These are phyloP conservation scores for Mythimna lalbum DNA, from an alignment of 2,888 invertebrate genomes.

Conservation along the genomic window DNA sequence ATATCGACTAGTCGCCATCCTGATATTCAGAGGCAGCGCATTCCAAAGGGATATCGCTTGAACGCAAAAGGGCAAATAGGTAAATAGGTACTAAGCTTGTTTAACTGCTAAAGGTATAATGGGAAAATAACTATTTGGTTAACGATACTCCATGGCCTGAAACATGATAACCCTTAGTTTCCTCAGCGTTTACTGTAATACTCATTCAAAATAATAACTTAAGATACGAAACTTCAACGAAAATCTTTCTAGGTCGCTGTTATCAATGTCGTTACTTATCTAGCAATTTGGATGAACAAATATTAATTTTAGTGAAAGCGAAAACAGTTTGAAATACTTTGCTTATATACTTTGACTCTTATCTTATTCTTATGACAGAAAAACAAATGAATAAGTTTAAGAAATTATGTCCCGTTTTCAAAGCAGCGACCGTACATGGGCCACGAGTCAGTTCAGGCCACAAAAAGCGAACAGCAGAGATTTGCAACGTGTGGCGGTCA, in stretches of 20 bases:
- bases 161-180: conserved; percentile 17
- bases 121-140: conserved; percentile 32
- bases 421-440: background rate
- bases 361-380: background rate
- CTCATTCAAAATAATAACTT: conserved; percentile 45
- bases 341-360: conserved; percentile 5
- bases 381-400: background rate
- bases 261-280: conserved; percentile 31
- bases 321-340: conserved; percentile 17
- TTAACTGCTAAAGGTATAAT: conserved; percentile 16
- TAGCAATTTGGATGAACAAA: conserved; percentile 27
- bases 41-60: too few species aligned
- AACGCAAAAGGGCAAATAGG: too few species aligned
- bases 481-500: too few species aligned
- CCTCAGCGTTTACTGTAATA: conserved; percentile 29
- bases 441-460: too few species aligned
- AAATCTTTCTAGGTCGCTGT: conserved; percentile 27
- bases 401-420: background rate
- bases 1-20: too few species aligned
- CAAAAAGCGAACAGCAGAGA: too few species aligned
- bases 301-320: conserved; percentile 40
- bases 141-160: conserved; percentile 8
- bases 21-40: too few species aligned
- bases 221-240: conserved; percentile 28
- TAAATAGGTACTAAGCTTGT: background rate